A percentile compares a stretch with the other conserved stretches of the same genome.
phyloP scores from a whole-genome alignment of 2,797 vertebrate genomes.

The Mormyrops attenuatus region DNA sequence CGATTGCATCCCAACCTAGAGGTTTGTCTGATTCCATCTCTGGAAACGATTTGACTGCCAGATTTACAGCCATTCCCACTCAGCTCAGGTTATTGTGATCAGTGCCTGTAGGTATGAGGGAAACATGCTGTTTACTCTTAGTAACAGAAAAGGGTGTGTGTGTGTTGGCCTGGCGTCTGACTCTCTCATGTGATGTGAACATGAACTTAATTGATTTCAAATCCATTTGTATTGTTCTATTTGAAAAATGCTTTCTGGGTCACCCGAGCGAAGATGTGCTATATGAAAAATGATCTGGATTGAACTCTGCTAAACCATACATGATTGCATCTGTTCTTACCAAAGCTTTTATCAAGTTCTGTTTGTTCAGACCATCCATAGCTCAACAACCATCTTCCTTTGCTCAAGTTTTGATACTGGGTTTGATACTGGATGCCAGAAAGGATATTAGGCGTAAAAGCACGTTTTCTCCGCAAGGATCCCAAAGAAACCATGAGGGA shows the following conservation, averaged over 20 bases:
- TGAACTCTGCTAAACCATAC: neutral
- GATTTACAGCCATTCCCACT: neutral
- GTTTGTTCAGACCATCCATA: neutral
- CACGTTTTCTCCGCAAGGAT: neutral
- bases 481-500: neutral
- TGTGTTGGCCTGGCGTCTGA: neutral
- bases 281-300: neutral
- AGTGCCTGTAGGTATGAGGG: neutral
- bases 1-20: neutral
- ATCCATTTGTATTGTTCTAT: neutral
- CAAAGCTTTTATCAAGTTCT: neutral
- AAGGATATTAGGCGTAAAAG: conserved; percentile 13
- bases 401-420: neutral
- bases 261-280: neutral
- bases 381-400: conserved; percentile 8
- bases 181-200: neutral
- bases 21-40: neutral
- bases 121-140: neutral
- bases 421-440: neutral
- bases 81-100: neutral
- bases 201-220: neutral
- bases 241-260: neutral
- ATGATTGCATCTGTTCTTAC: neutral
- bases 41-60: neutral
- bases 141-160: neutral